Conservation (phyloP, 2,797 vertebrate genomes). For the Manis crassicaudata region DNA sequence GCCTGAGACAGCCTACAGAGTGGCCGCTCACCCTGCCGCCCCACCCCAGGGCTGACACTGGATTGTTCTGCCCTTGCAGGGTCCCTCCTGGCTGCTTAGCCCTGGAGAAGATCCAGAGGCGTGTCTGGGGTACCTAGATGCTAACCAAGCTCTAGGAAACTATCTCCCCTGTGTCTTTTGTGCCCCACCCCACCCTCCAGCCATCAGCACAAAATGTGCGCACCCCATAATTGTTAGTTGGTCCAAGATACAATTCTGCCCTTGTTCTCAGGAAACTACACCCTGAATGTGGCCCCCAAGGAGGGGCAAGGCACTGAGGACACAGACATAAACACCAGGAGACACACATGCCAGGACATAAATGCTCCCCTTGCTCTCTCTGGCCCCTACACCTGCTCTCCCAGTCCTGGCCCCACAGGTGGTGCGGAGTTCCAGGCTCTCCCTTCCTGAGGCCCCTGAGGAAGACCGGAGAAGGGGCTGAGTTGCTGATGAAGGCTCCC, state of each 20-base stretch:
- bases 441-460: neutral
- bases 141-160: neutral
- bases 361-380: neutral
- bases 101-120: neutral
- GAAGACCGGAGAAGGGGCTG: neutral
- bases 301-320: neutral
- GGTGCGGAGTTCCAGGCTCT: neutral
- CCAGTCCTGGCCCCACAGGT: neutral
- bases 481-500: too few species aligned
- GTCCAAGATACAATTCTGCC: neutral
- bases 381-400: neutral
- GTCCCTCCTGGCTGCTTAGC: neutral
- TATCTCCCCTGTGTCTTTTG: neutral
- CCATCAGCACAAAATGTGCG: neutral
- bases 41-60: neutral
- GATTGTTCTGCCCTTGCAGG: neutral
- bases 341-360: accelerated
- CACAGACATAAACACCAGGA: neutral
- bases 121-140: neutral
- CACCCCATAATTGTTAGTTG: neutral
- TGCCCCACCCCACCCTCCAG: neutral
- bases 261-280: neutral
- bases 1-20: neutral
- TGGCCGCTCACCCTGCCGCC: accelerated
- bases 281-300: neutral